These are phyloP conservation scores for Uromys caudimaculatus DNA, from an alignment of 2,797 vertebrate species.

Conservation along the genomic window DNA sequence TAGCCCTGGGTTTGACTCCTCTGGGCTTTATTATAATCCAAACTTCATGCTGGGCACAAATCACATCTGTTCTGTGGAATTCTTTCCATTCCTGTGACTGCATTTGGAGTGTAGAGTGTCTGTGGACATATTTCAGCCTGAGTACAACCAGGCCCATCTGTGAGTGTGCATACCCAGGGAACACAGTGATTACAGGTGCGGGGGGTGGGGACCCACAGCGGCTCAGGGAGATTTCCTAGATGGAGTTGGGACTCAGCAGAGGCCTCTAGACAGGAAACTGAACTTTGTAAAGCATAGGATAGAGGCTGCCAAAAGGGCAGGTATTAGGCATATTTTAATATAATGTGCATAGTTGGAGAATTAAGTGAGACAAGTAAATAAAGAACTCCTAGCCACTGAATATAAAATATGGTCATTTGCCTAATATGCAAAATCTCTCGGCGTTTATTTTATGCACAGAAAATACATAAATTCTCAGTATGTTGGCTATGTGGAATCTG, in stretches of 20 bases:
- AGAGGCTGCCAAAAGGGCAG: neutral
- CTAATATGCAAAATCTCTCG: slow-evolving; percentile 15
- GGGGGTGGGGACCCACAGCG: neutral
- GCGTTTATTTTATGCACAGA: slow-evolving; percentile 1
- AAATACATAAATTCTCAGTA: slow-evolving; percentile 37
- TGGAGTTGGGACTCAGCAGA: neutral
- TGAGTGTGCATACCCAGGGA: neutral
- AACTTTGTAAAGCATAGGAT: neutral
- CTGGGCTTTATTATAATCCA: slow-evolving; percentile 53
- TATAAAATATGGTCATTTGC: slow-evolving; percentile 46
- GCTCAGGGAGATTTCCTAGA: neutral
- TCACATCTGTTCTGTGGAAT: slow-evolving; percentile 41
- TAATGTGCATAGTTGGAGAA: slow-evolving; percentile 22
- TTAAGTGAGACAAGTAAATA: slow-evolving; percentile 40
- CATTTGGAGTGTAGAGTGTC: neutral
- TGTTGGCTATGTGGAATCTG: slow-evolving; percentile 12
- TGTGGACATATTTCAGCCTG: slow-evolving; percentile 13
- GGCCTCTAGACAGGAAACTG: slow-evolving; percentile 35
- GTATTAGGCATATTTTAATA: slow-evolving; percentile 35
- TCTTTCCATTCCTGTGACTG: slow-evolving; percentile 52
- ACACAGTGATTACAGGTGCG: rapidly evolving
- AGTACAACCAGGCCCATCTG: neutral
- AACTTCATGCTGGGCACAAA: slow-evolving; percentile 10
- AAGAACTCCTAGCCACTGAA: slow-evolving; percentile 38
- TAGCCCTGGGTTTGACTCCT: neutral